Evolutionary conservation across 2,113 vertebrate species (phyloP), one percentile per base, ranked within the genome.

Genomic region (Amia ocellicauda): DNA sequence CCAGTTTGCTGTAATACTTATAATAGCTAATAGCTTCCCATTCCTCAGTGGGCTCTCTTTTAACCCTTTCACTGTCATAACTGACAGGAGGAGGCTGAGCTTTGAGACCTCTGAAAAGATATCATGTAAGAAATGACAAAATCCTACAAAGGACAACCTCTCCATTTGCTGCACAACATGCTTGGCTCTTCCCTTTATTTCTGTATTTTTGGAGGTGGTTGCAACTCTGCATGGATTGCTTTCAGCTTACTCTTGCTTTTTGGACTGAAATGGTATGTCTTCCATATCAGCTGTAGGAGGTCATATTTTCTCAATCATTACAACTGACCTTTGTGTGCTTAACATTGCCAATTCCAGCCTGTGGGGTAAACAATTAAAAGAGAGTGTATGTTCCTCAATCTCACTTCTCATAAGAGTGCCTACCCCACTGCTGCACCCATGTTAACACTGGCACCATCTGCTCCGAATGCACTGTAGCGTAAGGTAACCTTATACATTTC

Each of bases 281-380:
- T n/a, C n/a, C n/a, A n/a, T n/a, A n/a, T n/a, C n/a, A n/a, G n/a
- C n/a, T n/a, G n/a, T n/a, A n/a, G n/a, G n/a, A n/a, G n/a, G n/a
- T n/a, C n/a, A n/a, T n/a, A n/a, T 7, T 23, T 55, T 55, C 11
- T 7, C 60, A 63, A 53, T 63, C 49, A 53, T n/a, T 22, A 31
- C n/a, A n/a, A 53, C 28, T 40, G 47, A 63, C 19, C 13, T 50
- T 63, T 53, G 28, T 52, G 47, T 63, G 31, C 10, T 23, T 53
- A 41, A 22, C 61, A 40, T 63, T 31, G 61, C 61, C 61, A 63
- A 29, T 50, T 50, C 27, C 45, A 62, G 43, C n/a, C 17, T 0
- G 28, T 63, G 49, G 47, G 61, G 47, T 11, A 41, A 26, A 31
- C 28, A 63, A 23, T 53, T 45, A 19, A 63, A 41, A 20, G 61